These are phyloP conservation scores for Propithecus deckenii DNA, from an alignment of 2,797 vertebrate genomes.

Conservation along the genomic window DNA sequence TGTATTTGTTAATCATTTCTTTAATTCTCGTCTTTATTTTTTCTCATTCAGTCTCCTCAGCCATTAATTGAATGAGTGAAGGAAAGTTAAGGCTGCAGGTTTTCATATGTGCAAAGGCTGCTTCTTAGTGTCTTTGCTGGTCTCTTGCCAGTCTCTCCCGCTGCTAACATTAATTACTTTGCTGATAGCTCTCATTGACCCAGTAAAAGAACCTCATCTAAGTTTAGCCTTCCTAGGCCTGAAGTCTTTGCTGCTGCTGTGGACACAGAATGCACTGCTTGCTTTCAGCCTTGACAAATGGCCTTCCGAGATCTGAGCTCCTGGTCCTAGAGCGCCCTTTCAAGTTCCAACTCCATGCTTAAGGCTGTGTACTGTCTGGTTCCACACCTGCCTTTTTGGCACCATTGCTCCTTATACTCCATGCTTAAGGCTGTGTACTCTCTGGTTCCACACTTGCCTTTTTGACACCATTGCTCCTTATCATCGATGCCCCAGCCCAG, in stretches of 20 bases:
- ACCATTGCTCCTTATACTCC: rapidly evolving
- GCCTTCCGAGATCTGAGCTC: background rate
- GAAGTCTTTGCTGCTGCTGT: background rate
- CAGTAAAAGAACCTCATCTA: constrained; percentile 38
- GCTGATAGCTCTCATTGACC: constrained; percentile 72
- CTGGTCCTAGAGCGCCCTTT: background rate
- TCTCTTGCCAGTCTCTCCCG: constrained; percentile 53
- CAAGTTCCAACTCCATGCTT: background rate
- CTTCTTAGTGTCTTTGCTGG: constrained; percentile 2
- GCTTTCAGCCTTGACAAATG: background rate
- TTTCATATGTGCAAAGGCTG: constrained; percentile 42
- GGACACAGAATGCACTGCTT: background rate
- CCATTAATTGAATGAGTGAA: constrained; percentile 69
- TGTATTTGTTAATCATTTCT: background rate
- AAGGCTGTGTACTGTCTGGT: background rate
- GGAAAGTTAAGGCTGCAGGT: constrained; percentile 5
- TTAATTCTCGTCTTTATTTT: background rate
- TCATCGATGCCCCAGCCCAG: too few relatives aligned
- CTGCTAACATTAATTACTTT: constrained; percentile 75
- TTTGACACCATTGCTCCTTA: rapidly evolving
- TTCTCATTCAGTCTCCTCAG: background rate
- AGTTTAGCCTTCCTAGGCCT: constrained; percentile 26
- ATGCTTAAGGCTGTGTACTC: background rate
- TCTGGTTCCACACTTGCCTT: background rate
- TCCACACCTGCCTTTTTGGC: background rate